phyloP scores from a whole-genome alignment of 2,888 invertebrate genomes.

The Lydus trimaculatus region DNA sequence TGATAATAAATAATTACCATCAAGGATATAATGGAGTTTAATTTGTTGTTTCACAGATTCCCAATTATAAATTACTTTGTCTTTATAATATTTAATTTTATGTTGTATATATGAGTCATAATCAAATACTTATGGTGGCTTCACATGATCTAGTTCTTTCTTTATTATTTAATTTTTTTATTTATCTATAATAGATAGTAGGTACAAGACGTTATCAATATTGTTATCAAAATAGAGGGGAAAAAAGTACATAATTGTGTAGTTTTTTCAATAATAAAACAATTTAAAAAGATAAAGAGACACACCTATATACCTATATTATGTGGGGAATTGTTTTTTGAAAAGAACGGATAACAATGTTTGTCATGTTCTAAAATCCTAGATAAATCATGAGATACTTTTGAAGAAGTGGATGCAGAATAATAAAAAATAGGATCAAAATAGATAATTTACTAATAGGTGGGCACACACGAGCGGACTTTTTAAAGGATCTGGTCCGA shows the following conservation, averaged over 20 bases:
- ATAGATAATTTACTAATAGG: no score
- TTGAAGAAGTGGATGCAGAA: no score
- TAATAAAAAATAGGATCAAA: no score
- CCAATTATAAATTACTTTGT: neutral
- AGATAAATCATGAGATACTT: neutral
- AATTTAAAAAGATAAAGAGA: neutral
- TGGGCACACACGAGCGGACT: no score
- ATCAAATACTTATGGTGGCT: neutral
- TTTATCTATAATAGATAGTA: no score
- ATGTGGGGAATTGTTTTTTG: neutral
- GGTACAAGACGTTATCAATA: no score
- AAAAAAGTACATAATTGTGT: no score
- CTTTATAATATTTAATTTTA: neutral
- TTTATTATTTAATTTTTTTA: no score
- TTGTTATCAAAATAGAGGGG: neutral
- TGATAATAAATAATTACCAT: neutral
- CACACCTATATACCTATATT: neutral
- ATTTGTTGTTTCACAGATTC: neutral
- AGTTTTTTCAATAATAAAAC: neutral
- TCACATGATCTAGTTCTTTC: neutral
- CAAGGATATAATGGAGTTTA: constrained; percentile 3
- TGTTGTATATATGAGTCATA: neutral
- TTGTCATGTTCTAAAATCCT: neutral
- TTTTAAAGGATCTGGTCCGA: no score
- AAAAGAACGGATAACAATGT: neutral